Conservation (phyloP, 2,888 invertebrate species). For the Pachydiplax longipennis region DNA sequence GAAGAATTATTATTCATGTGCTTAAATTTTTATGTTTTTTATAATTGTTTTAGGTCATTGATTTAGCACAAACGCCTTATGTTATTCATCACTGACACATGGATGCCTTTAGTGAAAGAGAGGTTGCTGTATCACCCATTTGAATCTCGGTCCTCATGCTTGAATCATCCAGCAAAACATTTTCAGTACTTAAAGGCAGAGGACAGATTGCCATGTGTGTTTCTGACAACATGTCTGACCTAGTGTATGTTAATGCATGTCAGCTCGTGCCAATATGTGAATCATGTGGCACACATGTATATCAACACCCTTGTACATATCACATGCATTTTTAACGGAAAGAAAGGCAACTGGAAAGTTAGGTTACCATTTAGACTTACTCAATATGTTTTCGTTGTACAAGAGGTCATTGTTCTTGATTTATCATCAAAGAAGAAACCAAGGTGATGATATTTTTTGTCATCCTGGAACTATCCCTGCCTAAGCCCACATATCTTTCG, state of each 20-base stretch:
- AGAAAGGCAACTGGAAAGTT: conserved; percentile 7
- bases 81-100: conserved; percentile 29
- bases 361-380: conserved; percentile 51
- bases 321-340: conserved; percentile 10
- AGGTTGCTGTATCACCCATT: conserved; percentile 51
- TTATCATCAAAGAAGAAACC: neutral
- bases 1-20: conserved; percentile 21
- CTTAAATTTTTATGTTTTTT: conserved; percentile 48
- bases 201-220: conserved; percentile 50
- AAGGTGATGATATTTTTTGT: neutral
- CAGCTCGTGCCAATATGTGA: conserved; percentile 48
- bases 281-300: conserved; percentile 16
- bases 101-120: conserved; percentile 27
- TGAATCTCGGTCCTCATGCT: conserved; percentile 16
- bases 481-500: conserved; percentile 26
- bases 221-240: conserved; percentile 53
- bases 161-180: conserved; percentile 49
- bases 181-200: conserved; percentile 53
- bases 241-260: conserved; percentile 55
- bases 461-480: neutral
- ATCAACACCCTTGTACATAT: conserved; percentile 49
- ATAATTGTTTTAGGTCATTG: conserved; percentile 47
- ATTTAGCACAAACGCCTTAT: conserved; percentile 47
- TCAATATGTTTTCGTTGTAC: conserved; percentile 52
- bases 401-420: conserved; percentile 36